Conservation (phyloP, 2,888 invertebrate genomes). For the Cloeon dipterum region DNA sequence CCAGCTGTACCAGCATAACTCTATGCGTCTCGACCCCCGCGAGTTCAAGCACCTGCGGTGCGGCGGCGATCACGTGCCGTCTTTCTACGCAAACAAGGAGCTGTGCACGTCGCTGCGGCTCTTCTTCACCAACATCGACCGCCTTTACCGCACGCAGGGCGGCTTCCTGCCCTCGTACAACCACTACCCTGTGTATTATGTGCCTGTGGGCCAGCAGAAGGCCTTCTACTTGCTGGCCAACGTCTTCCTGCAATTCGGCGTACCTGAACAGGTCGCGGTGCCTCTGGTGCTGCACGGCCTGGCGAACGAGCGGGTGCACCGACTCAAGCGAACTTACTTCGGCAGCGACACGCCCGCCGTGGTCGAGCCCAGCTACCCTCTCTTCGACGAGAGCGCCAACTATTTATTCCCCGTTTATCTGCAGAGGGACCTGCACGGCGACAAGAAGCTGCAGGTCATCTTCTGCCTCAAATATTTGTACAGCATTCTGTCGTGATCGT, state of each 20-base stretch:
- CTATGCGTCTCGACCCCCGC: not conserved
- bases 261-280: not conserved
- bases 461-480: not conserved
- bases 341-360: not conserved
- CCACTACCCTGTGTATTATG: not conserved
- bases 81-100: not conserved
- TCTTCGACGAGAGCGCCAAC: not conserved
- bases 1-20: no score
- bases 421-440: slow-evolving; percentile 1
- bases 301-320: no score
- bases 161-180: not conserved
- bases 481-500: not conserved
- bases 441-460: not conserved
- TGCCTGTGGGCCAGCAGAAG: not conserved
- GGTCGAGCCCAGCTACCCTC: not conserved
- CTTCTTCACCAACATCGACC: not conserved
- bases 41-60: not conserved
- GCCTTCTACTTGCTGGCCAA: slow-evolving; percentile 1
- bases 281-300: not conserved
- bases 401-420: not conserved
- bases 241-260: slow-evolving; percentile 1
- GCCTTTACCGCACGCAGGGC: not conserved
- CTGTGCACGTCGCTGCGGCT: not conserved
- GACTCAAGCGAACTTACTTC: not conserved
- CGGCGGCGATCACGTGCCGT: not conserved